These are phyloP conservation scores for Aspidoscelis tigris DNA, from an alignment of 2,113 vertebrate genomes.

Conservation along the genomic window DNA sequence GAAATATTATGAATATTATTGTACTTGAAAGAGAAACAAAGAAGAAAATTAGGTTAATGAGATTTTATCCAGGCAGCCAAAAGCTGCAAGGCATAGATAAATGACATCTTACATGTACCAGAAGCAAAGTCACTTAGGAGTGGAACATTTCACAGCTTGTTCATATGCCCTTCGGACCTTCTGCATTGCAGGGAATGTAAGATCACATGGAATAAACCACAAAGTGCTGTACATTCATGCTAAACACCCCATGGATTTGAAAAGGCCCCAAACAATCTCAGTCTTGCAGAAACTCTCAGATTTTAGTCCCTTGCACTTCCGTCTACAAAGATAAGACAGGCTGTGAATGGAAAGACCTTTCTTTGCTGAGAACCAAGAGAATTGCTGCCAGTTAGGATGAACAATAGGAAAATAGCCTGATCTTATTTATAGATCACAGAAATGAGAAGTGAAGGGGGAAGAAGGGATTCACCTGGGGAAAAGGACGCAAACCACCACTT, in stretches of 20 bases:
- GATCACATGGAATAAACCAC: not conserved
- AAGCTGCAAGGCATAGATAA: slow-evolving; percentile 27
- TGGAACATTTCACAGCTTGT: not conserved
- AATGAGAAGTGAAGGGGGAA: too few relatives aligned
- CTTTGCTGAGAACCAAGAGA: not conserved
- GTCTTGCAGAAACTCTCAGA: not conserved
- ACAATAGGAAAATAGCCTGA: not conserved
- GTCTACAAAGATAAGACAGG: not conserved
- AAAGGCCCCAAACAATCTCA: not conserved
- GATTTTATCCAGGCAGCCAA: slow-evolving; percentile 20
- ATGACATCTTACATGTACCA: not conserved
- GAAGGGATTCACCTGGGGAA: too few relatives aligned
- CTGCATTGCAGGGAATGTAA: slow-evolving; percentile 12
- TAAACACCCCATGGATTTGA: not conserved
- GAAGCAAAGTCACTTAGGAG: slow-evolving; percentile 2
- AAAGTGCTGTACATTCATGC: not conserved
- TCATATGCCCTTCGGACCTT: not conserved
- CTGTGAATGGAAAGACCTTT: not conserved
- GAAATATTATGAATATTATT: not conserved
- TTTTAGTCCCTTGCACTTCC: not conserved
- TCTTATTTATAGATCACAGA: not conserved
- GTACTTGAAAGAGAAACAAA: slow-evolving; percentile 5
- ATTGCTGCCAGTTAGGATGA: not conserved
- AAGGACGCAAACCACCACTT: too few relatives aligned
- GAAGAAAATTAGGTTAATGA: slow-evolving; percentile 36